A percentile compares a stretch with the other conserved stretches of the same genome.
phyloP scores from a whole-genome alignment of 2,888 invertebrate species.

The Myathropa florea region DNA sequence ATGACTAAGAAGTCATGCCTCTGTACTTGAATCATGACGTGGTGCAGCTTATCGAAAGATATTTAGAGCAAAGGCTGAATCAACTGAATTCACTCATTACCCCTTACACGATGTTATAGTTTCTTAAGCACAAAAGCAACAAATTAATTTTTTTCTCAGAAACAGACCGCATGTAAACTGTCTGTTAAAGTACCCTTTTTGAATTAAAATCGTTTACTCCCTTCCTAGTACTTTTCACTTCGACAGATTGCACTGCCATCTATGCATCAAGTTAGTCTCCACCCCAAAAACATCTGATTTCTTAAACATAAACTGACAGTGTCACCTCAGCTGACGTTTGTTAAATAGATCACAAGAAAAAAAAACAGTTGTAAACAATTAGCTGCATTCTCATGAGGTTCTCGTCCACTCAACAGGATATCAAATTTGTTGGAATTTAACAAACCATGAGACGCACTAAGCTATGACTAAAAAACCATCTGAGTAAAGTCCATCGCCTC shows the following conservation, averaged over 20 bases:
- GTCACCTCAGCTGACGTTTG: constrained; percentile 1
- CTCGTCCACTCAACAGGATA: constrained; percentile 13
- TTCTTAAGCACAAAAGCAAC: no score
- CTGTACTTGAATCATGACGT: no score
- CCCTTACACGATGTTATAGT: no score
- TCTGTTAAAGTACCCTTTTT: no score
- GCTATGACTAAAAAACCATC: constrained; percentile 72
- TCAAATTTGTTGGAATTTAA: not conserved
- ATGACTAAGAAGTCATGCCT: no score
- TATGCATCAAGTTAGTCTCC: not conserved
- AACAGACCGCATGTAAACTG: no score
- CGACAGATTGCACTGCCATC: constrained; percentile 1
- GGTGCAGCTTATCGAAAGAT: no score
- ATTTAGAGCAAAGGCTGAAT: no score
- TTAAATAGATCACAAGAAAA: not conserved
- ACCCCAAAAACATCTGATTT: constrained; percentile 34
- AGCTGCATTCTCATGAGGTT: constrained; percentile 1
- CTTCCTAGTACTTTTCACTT: no score
- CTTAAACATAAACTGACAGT: not conserved
- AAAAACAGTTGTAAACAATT: constrained; percentile 51
- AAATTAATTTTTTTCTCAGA: no score
- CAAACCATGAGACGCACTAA: constrained; percentile 45
- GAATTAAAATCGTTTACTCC: no score
- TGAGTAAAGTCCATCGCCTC: constrained; percentile 46
- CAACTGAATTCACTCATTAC: no score